A percentile compares a stretch with the other conserved stretches of the same genome.
phyloP scores from a whole-genome alignment of 35 echinoderm and acorn worm species.

The Holothuria glaberrima region DNA sequence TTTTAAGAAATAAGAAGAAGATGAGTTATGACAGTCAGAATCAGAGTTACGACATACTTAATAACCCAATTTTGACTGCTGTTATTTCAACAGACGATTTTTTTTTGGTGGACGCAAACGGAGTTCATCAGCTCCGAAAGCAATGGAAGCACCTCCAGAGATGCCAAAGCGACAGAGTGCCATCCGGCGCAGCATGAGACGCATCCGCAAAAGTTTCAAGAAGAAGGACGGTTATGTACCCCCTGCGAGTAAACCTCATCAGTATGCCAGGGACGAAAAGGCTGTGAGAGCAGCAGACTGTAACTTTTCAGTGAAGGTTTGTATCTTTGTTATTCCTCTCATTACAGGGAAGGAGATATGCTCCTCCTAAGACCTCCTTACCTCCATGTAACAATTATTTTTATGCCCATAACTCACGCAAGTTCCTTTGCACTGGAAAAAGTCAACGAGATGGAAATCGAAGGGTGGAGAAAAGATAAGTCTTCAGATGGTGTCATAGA shows the following conservation, averaged over 20 bases:
- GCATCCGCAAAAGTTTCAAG: constrained; percentile 84
- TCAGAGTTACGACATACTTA: no score
- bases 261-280: constrained; percentile 96
- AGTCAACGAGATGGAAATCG: no score
- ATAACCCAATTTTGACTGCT: no score
- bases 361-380: no score
- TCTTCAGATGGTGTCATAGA: no score
- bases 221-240: constrained; percentile 90
- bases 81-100: constrained; percentile 31
- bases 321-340: neutral
- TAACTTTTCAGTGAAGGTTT: constrained; percentile 89
- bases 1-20: no score
- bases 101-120: constrained; percentile 63
- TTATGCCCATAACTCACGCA: no score
- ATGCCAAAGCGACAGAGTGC: constrained; percentile 72
- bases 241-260: constrained; percentile 91
- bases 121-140: constrained; percentile 62
- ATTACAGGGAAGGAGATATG: no score
- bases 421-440: no score
- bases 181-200: constrained; percentile 91
- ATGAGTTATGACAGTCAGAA: no score
- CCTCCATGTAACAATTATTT: no score
- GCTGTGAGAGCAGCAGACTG: constrained; percentile 83
- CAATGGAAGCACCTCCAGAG: constrained; percentile 26
- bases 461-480: no score